These are phyloP conservation scores for Coregonus ussuriensis DNA, from an alignment of 2,797 vertebrate species.

Conservation along the genomic window DNA sequence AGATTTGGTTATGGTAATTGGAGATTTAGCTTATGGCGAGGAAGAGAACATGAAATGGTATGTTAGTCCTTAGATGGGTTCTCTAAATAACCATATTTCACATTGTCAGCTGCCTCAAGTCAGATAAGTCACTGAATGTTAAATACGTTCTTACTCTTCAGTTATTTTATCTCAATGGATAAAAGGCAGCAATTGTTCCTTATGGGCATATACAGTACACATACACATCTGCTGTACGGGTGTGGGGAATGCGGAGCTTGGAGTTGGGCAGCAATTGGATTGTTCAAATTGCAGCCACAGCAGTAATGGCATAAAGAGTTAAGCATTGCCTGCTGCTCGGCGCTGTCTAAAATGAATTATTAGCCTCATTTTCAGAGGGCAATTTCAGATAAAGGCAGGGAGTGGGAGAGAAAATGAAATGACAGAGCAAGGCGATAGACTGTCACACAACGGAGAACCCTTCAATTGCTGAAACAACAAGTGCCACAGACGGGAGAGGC, in stretches of 20 bases:
- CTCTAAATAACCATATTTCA: slow-evolving; percentile 3
- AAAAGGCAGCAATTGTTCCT: slow-evolving; percentile 16
- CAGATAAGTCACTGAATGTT: slow-evolving; percentile 10
- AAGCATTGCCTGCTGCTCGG: slow-evolving; percentile 61
- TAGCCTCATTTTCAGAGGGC: slow-evolving; percentile 66
- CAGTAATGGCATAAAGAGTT: slow-evolving; percentile 63
- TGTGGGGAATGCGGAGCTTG: slow-evolving; percentile 30
- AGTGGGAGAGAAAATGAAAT: slow-evolving; percentile 30
- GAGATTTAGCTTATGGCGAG: background rate
- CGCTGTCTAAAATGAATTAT: slow-evolving; percentile 70
- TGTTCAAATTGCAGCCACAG: slow-evolving; percentile 54
- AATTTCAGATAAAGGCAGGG: slow-evolving; percentile 62
- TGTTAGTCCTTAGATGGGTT: background rate
- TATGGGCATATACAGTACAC: background rate
- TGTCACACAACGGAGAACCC: slow-evolving; percentile 44
- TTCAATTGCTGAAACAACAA: slow-evolving; percentile 48
- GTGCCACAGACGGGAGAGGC: slow-evolving; percentile 16
- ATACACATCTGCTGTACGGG: slow-evolving; percentile 27
- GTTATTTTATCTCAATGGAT: slow-evolving; percentile 15
- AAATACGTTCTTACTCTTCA: slow-evolving; percentile 4
- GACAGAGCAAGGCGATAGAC: slow-evolving; percentile 40
- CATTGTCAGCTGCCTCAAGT: background rate
- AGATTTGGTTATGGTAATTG: background rate
- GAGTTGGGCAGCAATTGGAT: slow-evolving; percentile 53
- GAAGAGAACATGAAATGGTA: background rate